Conservation (phyloP, 2,797 vertebrate species). For the Anguilla pacifica region DNA sequence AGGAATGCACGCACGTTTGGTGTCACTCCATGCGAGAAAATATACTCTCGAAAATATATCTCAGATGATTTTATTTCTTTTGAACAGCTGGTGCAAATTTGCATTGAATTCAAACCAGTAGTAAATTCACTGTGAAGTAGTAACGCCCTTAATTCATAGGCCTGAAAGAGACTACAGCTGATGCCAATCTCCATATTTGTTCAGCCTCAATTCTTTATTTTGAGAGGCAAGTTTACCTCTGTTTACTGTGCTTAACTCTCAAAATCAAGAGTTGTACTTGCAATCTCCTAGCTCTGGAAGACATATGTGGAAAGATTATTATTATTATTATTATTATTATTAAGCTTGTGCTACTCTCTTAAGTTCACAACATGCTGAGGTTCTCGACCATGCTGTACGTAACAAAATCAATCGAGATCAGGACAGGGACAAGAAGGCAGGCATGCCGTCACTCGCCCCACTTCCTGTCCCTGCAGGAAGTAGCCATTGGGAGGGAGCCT, state of each 20-base stretch:
- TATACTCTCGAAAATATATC: not conserved
- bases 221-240: not conserved
- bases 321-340: not conserved
- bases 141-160: not conserved
- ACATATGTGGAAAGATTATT: not conserved
- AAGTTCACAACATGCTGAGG: not conserved
- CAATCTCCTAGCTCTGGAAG: not conserved
- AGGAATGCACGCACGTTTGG: not conserved
- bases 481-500: conserved; percentile 71
- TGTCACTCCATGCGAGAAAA: not conserved
- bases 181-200: not conserved
- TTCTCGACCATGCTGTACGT: too few relatives aligned
- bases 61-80: not conserved
- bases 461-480: conserved; percentile 73
- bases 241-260: not conserved
- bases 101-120: not conserved
- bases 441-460: conserved; percentile 60
- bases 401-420: not conserved
- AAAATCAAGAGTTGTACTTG: not conserved
- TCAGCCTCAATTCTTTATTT: not conserved
- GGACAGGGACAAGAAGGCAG: conserved; percentile 19
- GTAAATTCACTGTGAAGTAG: not conserved
- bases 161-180: not conserved
- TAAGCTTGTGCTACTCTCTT: not conserved
- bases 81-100: not conserved